Base-by-base conservation (phyloP, 2,888 invertebrate genomes). In the Podabrus alpinus region DNA sequence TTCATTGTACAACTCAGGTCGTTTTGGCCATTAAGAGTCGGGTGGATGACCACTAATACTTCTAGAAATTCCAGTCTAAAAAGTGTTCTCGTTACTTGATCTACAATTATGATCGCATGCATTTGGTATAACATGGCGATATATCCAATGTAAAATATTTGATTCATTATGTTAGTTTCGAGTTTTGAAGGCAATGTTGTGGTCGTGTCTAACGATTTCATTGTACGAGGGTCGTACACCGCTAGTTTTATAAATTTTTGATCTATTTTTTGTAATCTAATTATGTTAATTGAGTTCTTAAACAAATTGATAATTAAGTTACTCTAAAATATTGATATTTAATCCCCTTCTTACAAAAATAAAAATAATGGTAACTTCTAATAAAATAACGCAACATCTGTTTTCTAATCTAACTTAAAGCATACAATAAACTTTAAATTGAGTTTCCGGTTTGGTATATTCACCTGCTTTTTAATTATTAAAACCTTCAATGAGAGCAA, bases 401-500 rank as follows among this genome's bases (percentile, higher is more conserved):
- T 45, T 45, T 45, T 45, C 45, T 45, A 45, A 45, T n/a, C 7
- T 45, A 45, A 45, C n/a, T 45, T 45, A n/a, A n/a, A 45, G 45
- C 45, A 45, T 45, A 45, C 45, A n/a, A 45, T 45, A 45, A n/a
- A 45, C 45, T 45, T 45, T 7, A 45, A 45, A 45, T n/a, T 45
- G n/a, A n/a, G 45, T 45, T 45, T 45, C 45, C 45, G 45, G 45
- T 45, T 45, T 9, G n/a, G 45, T 45, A 45, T 45, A 45, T 45
- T 45, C 21, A 64, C 62, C 62, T 64, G 21, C 62, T 64, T 64
- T 19, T n/a, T 64, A 64, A 64, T 64, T 64, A 64, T 64, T 64
- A 19, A 21, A 21, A 21, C 62, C 45, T 45, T 45, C 45, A n/a
- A 45, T 45, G n/a, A 45, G n/a, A 45, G n/a, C n/a, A 45, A n/a